Conservation (phyloP, 1,140 invertebrate species). For the Diorhabda elongata region DNA sequence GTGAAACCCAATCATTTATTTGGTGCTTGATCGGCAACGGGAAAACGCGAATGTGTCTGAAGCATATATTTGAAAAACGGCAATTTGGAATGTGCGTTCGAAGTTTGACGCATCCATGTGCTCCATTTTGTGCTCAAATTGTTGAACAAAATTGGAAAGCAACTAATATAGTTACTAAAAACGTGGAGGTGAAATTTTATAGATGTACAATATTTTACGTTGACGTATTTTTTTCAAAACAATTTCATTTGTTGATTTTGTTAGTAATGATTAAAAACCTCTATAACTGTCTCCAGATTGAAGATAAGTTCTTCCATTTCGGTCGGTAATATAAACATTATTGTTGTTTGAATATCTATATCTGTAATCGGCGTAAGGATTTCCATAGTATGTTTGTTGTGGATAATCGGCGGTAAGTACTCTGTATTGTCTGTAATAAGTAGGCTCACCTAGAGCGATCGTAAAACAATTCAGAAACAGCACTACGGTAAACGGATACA, state of each 20-base stretch:
- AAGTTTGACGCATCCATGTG: too few species aligned
- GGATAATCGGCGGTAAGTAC: slow-evolving; percentile 15
- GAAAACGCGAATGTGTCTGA: too few species aligned
- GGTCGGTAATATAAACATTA: slow-evolving; percentile 36
- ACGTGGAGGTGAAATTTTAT: too few species aligned
- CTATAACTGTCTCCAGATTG: slow-evolving; percentile 20
- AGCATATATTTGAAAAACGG: too few species aligned
- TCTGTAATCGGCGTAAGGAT: slow-evolving; percentile 26
- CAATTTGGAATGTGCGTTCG: too few species aligned
- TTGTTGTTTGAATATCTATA: slow-evolving; percentile 31
- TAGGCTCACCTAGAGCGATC: slow-evolving; percentile 31
- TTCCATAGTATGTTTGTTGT: slow-evolving; percentile 31
- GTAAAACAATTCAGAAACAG: slow-evolving; percentile 19
- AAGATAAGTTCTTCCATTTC: slow-evolving; percentile 34
- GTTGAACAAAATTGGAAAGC: too few species aligned
- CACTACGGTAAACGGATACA: slow-evolving; percentile 2
- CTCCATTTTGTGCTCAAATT: too few species aligned
- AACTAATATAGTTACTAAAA: too few species aligned
- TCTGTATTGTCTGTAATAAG: slow-evolving; percentile 30
- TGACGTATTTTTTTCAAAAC: background rate
- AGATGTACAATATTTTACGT: too few species aligned
- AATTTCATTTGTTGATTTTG: background rate
- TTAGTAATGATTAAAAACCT: slow-evolving; percentile 11
- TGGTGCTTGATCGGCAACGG: too few species aligned
- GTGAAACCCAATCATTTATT: too few species aligned